Evolutionary conservation across 2,113 vertebrate species (phyloP).

Genomic region (Sylvia atricapilla): DNA sequence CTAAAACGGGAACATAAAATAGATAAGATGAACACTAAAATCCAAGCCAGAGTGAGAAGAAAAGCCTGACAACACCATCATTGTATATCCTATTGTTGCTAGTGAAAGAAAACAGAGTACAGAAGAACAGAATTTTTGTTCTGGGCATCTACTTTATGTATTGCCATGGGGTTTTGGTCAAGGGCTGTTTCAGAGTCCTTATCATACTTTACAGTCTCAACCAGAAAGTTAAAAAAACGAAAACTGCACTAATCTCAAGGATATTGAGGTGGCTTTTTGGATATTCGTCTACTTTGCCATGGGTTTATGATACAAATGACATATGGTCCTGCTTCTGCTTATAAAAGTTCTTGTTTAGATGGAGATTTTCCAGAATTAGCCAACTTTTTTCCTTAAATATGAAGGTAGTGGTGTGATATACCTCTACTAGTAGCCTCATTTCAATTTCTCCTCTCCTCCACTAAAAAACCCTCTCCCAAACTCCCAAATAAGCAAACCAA

Average conservation of each 20-base stretch:
- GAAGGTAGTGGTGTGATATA: background rate
- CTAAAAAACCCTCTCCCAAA: fast-evolving
- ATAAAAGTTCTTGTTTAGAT: background rate
- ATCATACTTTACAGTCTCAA: background rate
- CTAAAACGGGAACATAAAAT: background rate
- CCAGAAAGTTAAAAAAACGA: background rate
- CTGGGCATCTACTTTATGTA: fast-evolving
- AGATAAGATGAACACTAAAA: background rate
- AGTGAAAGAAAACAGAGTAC: background rate
- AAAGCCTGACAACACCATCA: background rate
- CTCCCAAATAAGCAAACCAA: background rate
- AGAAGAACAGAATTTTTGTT: background rate
- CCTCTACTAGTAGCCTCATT: background rate
- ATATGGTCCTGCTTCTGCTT: background rate
- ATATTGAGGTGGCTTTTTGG: background rate
- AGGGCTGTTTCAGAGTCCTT: background rate
- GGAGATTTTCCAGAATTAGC: background rate
- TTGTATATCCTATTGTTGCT: background rate
- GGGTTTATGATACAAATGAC: background rate
- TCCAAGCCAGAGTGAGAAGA: background rate
- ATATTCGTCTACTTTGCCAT: background rate
- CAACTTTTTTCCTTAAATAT: background rate
- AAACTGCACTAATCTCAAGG: background rate
- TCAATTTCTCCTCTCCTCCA: background rate
- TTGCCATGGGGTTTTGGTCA: background rate